Percentiles rank a stretch among this genome's conserved stretches.
Conservation (phyloP, 2,113 vertebrate genomes). For the Psophia crepitans region DNA sequence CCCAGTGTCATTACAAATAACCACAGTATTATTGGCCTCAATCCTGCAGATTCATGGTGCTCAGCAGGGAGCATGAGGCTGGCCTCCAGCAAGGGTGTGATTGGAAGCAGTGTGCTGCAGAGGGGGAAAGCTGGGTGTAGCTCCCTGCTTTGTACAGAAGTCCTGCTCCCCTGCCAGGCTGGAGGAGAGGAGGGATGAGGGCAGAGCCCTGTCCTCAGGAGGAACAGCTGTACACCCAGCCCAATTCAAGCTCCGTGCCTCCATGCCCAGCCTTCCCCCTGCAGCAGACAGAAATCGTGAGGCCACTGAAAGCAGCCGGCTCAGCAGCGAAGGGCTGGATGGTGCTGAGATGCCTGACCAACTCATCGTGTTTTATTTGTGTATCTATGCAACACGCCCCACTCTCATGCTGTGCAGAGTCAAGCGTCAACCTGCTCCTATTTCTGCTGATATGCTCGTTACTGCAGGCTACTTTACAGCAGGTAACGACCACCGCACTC, state of each 20-base stretch:
- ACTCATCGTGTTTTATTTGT: background rate
- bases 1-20: conserved; percentile 26
- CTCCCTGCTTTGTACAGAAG: background rate
- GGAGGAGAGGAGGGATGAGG: background rate
- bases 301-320: background rate
- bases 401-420: background rate
- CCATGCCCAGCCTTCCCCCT: background rate
- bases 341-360: rapidly evolving
- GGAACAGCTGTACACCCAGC: background rate
- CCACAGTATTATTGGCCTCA: conserved; percentile 19
- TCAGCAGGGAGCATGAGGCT: background rate
- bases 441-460: background rate
- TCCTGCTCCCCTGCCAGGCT: background rate
- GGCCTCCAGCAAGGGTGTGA: conserved; percentile 33
- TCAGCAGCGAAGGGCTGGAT: background rate
- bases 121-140: conserved; percentile 8
- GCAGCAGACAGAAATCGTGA: background rate
- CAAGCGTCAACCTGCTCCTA: background rate
- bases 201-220: background rate
- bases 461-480: background rate
- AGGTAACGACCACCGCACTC: background rate
- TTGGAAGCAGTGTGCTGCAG: conserved; percentile 19
- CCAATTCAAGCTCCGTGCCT: background rate
- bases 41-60: conserved; percentile 47
- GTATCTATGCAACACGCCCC: rapidly evolving